Percentiles rank a stretch among this genome's conserved stretches.
phyloP scores from a whole-genome alignment of 2,797 vertebrate genomes.

The Pelodytes ibericus region DNA sequence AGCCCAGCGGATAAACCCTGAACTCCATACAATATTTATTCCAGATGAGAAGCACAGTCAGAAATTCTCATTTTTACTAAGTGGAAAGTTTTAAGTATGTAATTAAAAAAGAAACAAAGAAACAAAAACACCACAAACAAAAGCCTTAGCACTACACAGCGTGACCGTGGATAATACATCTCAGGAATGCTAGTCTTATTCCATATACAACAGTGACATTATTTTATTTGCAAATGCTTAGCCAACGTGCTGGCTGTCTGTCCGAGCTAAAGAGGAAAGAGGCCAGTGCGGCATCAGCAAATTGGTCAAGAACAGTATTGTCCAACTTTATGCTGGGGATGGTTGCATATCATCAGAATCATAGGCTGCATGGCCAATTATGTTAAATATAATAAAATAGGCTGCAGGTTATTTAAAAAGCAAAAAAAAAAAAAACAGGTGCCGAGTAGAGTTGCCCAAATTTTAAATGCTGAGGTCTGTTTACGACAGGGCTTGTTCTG shows the following conservation, averaged over 20 bases:
- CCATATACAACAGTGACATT: background rate
- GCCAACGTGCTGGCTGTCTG: background rate
- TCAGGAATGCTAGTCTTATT: background rate
- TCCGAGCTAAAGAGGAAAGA: background rate
- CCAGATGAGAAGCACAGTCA: background rate
- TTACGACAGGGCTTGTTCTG: no score
- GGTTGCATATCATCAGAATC: no score
- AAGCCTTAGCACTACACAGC: background rate
- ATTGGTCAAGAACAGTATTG: no score
- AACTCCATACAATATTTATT: background rate
- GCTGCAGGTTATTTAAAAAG: no score
- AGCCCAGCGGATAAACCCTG: background rate
- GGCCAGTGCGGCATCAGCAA: no score
- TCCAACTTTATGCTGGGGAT: no score
- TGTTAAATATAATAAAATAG: no score
- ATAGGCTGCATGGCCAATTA: no score
- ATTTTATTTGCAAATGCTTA: background rate
- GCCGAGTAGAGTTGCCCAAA: no score
- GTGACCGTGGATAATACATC: background rate
- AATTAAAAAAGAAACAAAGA: background rate
- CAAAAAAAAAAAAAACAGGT: no score
- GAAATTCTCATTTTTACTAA: background rate
- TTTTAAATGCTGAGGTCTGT: no score
- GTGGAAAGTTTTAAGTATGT: background rate
- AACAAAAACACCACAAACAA: background rate